Evolutionary conservation across 2,888 invertebrate species (phyloP), one percentile per base, ranked within the genome.

Genomic region (Drosophila helvetica): DNA sequence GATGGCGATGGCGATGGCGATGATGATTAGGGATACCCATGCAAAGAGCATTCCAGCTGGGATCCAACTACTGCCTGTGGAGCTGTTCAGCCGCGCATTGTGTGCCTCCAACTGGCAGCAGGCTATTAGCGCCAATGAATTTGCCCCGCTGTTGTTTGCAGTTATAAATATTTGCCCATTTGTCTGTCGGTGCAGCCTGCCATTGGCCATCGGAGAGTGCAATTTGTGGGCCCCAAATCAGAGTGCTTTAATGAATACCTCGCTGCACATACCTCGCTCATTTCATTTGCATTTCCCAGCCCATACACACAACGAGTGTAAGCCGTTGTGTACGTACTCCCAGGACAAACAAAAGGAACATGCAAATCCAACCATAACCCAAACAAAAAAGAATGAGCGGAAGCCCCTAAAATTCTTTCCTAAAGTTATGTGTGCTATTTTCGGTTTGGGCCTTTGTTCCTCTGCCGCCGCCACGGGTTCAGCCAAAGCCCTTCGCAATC

Each of bases 51-150:
- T 50, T 50, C 54, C 77, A 57, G 74, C 65, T 73, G 80, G 78
- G 74, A 38, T 5, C 15, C 38, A 6, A 64, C 60, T 63, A 65
- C 70, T 75, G 74, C 74, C 77, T 64, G 66, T 38, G 68, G 68
- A 43, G 59, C 47, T 65, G 58, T 25, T 64, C 69, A 48, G 67
- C 75, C 68, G 70, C 59, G 65, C 71, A 60, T 51, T 55, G 64
- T 51, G 48, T 53, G 45, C 17, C n/a, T 15, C 43, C 48, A 50
- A 55, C 48, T 48, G 48, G 47, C 64, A 42, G 19, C 8, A 42
- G 53, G 56, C 77, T 74, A 77, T 86, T 80, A 80, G 77, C 48
- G 53, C 69, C 76, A 70, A 86, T 83, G 84, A 83, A 79, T 80
- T 74, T 67, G 68, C 74, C 53, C 58, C 53, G 45, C 38, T 66